Percentiles rank a stretch among this genome's conserved stretches.
Conservation (phyloP, 2,888 invertebrate species). For the Xestobium rufovillosum region DNA sequence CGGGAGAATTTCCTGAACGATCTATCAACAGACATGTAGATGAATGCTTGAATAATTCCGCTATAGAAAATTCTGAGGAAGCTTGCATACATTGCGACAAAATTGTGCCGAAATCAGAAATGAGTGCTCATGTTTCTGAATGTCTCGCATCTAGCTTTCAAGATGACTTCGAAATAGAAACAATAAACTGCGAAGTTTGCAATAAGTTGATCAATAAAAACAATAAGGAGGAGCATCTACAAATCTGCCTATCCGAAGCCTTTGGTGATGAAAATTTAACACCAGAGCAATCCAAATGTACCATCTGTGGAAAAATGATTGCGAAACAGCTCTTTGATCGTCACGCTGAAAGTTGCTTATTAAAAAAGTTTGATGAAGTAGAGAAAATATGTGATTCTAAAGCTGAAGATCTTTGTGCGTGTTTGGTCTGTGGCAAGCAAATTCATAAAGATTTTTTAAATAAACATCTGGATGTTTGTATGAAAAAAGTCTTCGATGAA, state of each 20-base stretch:
- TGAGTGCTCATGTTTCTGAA: too few relatives aligned
- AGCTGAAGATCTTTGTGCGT: slow-evolving; percentile 24
- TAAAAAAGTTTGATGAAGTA: slow-evolving; percentile 44
- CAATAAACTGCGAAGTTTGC: too few relatives aligned
- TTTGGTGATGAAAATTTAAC: too few relatives aligned
- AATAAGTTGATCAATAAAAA: too few relatives aligned
- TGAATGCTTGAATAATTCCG: too few relatives aligned
- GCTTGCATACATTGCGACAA: too few relatives aligned
- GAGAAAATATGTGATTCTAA: slow-evolving; percentile 33
- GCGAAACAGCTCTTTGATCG: slow-evolving; percentile 34
- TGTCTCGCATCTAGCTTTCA: too few relatives aligned
- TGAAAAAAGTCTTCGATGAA: slow-evolving; percentile 40
- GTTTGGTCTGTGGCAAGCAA: slow-evolving; percentile 41
- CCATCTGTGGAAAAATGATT: slow-evolving; percentile 44
- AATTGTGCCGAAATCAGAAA: slow-evolving; percentile 1
- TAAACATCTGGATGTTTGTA: slow-evolving; percentile 40
- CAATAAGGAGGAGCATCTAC: too few relatives aligned
- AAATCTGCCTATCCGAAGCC: too few relatives aligned
- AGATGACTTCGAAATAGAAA: too few relatives aligned
- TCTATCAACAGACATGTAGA: slow-evolving; percentile 38
- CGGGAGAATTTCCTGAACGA: slow-evolving; percentile 23
- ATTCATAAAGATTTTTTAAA: slow-evolving; percentile 36
- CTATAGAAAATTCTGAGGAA: slow-evolving; percentile 8
- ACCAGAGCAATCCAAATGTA: too few relatives aligned
- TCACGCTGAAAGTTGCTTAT: slow-evolving; percentile 47